Evolutionary conservation across 2,113 vertebrate species (phyloP).

Genomic region (Oostethus manadensis): DNA sequence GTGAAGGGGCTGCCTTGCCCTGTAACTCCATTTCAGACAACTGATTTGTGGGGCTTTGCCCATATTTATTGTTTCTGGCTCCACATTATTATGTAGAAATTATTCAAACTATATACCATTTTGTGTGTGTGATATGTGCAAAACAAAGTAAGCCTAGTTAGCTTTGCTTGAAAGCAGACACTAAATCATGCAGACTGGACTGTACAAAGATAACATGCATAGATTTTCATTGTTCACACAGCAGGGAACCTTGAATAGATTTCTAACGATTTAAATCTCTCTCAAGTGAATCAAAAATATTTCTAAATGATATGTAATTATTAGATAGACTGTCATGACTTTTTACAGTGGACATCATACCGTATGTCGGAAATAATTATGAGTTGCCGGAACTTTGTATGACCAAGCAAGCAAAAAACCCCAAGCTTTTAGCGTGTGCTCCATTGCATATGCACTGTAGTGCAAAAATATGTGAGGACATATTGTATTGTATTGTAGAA

Average conservation of each 20-base stretch:
- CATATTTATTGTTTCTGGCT: constrained; percentile 22
- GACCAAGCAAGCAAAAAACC: constrained; percentile 9
- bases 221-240: constrained; percentile 65
- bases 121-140: constrained; percentile 45
- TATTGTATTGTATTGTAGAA: constrained; percentile 52
- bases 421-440: constrained; percentile 38
- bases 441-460: constrained; percentile 59
- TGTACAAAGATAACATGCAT: constrained; percentile 71
- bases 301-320: constrained; percentile 7
- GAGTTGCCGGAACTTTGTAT: neutral
- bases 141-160: constrained; percentile 46
- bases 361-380: neutral
- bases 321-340: constrained; percentile 9
- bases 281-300: constrained; percentile 7
- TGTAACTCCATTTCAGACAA: constrained; percentile 5
- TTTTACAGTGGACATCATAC: neutral
- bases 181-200: constrained; percentile 61
- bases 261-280: constrained; percentile 22
- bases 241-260: constrained; percentile 43
- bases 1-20: constrained; percentile 5
- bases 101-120: constrained; percentile 35
- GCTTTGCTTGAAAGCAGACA: constrained; percentile 43
- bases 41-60: constrained; percentile 1
- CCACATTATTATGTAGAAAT: constrained; percentile 35
- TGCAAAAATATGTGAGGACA: constrained; percentile 59